Percentiles rank a stretch among this genome's conserved stretches.
phyloP scores from a whole-genome alignment of 1,140 invertebrate genomes.

The Zaprionus tsacasi region DNA sequence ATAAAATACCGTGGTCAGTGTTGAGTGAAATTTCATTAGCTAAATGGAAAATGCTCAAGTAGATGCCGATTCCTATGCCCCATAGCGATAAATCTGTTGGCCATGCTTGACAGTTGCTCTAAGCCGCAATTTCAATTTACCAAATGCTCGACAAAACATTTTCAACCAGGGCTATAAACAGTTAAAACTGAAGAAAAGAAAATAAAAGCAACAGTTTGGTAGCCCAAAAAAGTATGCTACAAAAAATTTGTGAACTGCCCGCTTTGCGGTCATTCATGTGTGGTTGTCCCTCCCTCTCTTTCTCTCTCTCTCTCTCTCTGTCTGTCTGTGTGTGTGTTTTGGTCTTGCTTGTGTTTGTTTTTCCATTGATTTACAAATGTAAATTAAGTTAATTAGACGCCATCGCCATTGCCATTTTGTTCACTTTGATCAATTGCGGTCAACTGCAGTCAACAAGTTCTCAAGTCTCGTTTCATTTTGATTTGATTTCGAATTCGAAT shows the following conservation, averaged over 20 bases:
- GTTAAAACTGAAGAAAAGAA: neutral
- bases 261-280: constrained; percentile 10
- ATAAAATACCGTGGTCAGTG: neutral
- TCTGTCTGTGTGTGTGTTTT: neutral
- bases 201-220: neutral
- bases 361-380: constrained; percentile 35
- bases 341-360: neutral
- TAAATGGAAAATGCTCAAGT: constrained; percentile 33
- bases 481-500: neutral
- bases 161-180: neutral
- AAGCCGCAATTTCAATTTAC: constrained; percentile 42
- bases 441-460: constrained; percentile 41
- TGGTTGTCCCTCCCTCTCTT: neutral
- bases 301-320: neutral
- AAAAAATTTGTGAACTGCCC: constrained; percentile 18
- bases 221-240: constrained; percentile 48
- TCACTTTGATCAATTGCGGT: constrained; percentile 16
- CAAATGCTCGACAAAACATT: constrained; percentile 21
- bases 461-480: constrained; percentile 8
- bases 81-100: constrained; percentile 42
- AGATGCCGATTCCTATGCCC: neutral
- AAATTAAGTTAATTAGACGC: constrained; percentile 58
- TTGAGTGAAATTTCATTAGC: constrained; percentile 53
- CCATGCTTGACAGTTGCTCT: neutral
- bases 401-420: constrained; percentile 22